phyloP scores from a whole-genome alignment of 2,888 invertebrate genomes.

The Polia nebulosa region DNA sequence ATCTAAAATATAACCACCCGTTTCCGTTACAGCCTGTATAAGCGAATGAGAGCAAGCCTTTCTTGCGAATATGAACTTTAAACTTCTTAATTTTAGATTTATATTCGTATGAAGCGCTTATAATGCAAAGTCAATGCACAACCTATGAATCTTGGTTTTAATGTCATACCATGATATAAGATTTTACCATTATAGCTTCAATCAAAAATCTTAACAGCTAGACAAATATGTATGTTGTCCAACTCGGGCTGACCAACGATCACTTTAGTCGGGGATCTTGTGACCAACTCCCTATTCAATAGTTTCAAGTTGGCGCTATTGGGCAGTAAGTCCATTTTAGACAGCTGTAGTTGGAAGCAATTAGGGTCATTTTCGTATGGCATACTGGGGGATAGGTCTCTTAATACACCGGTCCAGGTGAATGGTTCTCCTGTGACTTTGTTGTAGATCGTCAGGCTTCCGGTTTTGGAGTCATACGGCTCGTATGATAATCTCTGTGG shows the following conservation, averaged over 20 bases:
- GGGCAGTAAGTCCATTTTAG: constrained; percentile 77
- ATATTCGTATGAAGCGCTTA: not conserved
- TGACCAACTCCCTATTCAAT: constrained; percentile 74
- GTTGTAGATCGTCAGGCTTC: constrained; percentile 82
- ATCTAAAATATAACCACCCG: too few relatives aligned
- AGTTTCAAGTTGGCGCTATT: constrained; percentile 79
- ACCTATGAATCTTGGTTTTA: not conserved
- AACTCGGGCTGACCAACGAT: constrained; percentile 76
- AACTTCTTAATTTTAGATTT: not conserved
- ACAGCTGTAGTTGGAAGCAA: constrained; percentile 74
- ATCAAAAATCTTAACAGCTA: constrained; percentile 74
- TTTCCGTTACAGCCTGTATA: too few relatives aligned
- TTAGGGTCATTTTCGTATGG: constrained; percentile 67
- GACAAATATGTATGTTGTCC: constrained; percentile 75
- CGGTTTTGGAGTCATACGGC: constrained; percentile 60
- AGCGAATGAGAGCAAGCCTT: not conserved
- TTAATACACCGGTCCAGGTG: constrained; percentile 76
- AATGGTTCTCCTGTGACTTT: constrained; percentile 80
- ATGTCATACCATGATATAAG: not conserved
- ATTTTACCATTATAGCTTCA: constrained; percentile 13
- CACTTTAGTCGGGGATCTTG: constrained; percentile 72
- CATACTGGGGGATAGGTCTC: constrained; percentile 69
- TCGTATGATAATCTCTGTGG: constrained; percentile 76
- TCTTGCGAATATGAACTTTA: not conserved
- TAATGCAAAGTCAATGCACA: not conserved